Evolutionary conservation across 2,797 vertebrate genomes (phyloP).

Genomic region (Echiichthys vipera): DNA sequence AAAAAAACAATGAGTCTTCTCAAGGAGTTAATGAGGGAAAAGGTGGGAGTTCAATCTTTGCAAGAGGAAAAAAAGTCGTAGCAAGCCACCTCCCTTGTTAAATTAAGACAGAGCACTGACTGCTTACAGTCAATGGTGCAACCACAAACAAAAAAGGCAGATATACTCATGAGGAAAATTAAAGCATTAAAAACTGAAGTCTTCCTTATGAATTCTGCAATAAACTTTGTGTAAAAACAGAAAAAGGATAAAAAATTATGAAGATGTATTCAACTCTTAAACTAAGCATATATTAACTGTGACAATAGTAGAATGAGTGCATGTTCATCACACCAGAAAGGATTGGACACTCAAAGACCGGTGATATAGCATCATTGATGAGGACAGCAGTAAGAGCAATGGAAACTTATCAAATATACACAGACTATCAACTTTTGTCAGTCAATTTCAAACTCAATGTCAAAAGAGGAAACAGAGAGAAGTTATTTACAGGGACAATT

Average conservation of each 20-base stretch:
- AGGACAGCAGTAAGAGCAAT: conserved; percentile 67
- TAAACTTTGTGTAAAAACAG: background rate
- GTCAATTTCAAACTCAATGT: conserved; percentile 54
- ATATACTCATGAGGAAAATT: background rate
- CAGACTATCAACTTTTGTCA: conserved; percentile 62
- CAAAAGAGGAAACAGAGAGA: conserved; percentile 27
- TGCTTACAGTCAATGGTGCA: conserved; percentile 38
- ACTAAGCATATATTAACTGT: conserved; percentile 36
- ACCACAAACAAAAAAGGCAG: background rate
- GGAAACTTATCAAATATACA: conserved; percentile 62
- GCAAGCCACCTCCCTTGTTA: background rate
- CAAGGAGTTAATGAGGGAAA: conserved; percentile 4
- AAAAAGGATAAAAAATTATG: background rate
- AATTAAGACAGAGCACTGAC: conserved; percentile 10
- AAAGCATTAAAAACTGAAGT: conserved; percentile 5
- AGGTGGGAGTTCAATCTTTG: background rate
- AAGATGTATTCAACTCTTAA: background rate
- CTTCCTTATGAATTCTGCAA: background rate
- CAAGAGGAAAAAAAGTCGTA: background rate
- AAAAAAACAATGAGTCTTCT: background rate
- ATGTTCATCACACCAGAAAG: conserved; percentile 73
- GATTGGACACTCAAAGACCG: conserved; percentile 76
- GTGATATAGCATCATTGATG: conserved; percentile 77
- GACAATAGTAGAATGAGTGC: conserved; percentile 61
- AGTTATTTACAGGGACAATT: conserved; percentile 55